Evolutionary conservation across 2,113 vertebrate genomes (phyloP).

Genomic region (Heteronetta atricapilla): DNA sequence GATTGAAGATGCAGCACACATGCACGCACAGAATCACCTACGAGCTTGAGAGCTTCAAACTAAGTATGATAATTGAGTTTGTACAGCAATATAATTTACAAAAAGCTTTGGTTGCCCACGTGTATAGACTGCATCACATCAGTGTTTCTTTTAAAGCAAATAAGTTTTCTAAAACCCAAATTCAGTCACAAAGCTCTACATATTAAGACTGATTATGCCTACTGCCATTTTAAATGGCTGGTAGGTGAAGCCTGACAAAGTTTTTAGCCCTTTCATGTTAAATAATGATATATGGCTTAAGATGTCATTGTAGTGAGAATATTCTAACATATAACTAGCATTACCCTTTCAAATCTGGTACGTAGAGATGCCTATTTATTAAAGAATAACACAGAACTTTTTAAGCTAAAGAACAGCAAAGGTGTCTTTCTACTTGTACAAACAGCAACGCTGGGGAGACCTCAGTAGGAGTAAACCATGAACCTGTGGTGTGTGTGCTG

Average conservation of each 20-base stretch:
- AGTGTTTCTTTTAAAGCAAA: neutral
- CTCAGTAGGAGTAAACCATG: neutral
- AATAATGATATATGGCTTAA: neutral
- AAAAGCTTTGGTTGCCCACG: neutral
- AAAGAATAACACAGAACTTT: neutral
- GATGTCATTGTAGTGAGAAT: neutral
- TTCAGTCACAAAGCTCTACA: neutral
- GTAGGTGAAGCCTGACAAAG: neutral
- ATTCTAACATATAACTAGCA: neutral
- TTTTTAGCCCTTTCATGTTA: neutral
- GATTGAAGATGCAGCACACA: neutral
- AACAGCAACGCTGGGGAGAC: neutral
- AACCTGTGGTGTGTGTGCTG: rapidly evolving
- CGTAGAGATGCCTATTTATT: neutral
- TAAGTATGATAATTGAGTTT: neutral
- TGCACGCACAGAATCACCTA: neutral
- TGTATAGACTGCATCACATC: neutral
- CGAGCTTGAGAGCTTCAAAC: neutral
- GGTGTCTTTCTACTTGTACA: neutral
- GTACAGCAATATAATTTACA: neutral
- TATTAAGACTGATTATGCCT: neutral
- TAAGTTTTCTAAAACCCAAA: neutral
- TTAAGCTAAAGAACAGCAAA: neutral
- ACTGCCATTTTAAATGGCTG: neutral
- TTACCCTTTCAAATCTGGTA: neutral